Conservation (phyloP, 2,888 invertebrate genomes). For the Chironomus riparius region DNA sequence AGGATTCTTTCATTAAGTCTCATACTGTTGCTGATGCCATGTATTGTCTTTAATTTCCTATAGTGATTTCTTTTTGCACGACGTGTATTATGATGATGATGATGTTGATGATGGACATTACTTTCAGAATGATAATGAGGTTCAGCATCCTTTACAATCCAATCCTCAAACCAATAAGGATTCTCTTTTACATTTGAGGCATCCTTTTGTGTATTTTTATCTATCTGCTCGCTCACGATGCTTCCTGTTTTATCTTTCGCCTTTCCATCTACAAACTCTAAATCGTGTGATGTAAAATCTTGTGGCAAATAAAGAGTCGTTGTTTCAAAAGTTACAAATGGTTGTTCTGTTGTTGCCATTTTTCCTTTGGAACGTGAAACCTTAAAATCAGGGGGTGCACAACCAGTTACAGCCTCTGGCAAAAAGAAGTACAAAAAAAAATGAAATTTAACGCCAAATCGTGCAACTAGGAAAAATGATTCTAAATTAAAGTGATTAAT, state of each 20-base stretch:
- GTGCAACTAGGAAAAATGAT: not conserved
- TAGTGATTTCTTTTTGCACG: constrained; percentile 20
- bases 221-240: not conserved
- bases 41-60: not conserved
- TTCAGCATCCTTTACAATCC: constrained; percentile 10
- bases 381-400: constrained; percentile 41
- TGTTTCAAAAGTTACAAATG: constrained; percentile 40
- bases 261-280: constrained; percentile 40
- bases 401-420: constrained; percentile 42
- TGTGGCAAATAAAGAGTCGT: constrained; percentile 41
- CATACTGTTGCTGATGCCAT: not conserved
- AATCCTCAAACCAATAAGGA: constrained; percentile 25
- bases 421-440: not conserved
- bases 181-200: constrained; percentile 16
- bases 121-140: constrained; percentile 15
- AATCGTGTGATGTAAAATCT: constrained; percentile 41
- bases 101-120: constrained; percentile 8
- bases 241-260: constrained; percentile 28
- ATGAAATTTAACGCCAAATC: not conserved
- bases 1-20: not conserved
- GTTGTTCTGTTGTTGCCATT: constrained; percentile 39
- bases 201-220: constrained; percentile 16
- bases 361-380: constrained; percentile 36
- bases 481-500: not conserved
- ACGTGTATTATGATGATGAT: constrained; percentile 11